Conservation (phyloP, 1,140 invertebrate species). For the Arctopsyche grandis region DNA sequence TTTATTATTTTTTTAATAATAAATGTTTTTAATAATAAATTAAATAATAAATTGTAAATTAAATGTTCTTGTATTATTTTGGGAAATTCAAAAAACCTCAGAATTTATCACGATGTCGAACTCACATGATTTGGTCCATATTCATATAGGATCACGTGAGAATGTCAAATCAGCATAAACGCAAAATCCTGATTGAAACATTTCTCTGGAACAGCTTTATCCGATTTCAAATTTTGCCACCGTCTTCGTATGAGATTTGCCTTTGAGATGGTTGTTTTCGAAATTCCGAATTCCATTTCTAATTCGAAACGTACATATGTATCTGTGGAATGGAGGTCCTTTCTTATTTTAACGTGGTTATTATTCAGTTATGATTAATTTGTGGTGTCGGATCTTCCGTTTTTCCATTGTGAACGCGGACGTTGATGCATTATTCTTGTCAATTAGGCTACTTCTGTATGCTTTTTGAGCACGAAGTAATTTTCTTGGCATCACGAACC, state of each 20-base stretch:
- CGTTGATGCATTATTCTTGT: conserved; percentile 32
- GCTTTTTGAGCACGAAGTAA: conserved; percentile 27
- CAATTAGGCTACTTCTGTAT: conserved; percentile 29
- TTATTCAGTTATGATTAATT: conserved; percentile 18
- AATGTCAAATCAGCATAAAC: no score
- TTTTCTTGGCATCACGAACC: conserved; percentile 26
- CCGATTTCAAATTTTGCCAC: background rate
- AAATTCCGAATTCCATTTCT: background rate
- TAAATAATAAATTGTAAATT: no score
- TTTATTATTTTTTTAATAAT: no score
- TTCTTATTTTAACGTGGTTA: background rate
- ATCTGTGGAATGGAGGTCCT: background rate
- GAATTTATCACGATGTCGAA: no score
- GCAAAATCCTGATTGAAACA: background rate
- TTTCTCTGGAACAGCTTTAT: background rate
- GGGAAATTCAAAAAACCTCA: no score
- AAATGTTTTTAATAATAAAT: no score
- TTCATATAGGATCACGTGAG: no score
- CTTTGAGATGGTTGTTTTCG: background rate
- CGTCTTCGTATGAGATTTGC: background rate
- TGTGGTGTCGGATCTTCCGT: conserved; percentile 4
- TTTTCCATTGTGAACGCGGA: conserved; percentile 19
- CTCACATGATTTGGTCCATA: no score
- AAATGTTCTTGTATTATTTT: no score
- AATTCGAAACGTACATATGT: background rate